Evolutionary conservation across 2,888 invertebrate species (phyloP).

Genomic region (Heliconius erato): DNA sequence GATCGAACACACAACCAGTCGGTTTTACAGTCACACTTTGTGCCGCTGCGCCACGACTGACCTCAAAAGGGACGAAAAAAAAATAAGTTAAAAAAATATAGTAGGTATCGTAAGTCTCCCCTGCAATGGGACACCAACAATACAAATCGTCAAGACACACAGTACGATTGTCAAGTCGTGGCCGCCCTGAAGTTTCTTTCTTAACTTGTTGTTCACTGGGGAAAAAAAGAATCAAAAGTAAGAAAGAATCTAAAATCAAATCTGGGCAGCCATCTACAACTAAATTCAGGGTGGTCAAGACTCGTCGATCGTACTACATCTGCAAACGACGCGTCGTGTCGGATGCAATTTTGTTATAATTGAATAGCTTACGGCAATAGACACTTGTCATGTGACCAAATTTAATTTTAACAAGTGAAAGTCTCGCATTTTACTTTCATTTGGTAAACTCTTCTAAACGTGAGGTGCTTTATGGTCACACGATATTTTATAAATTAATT

Average conservation of each 20-base stretch:
- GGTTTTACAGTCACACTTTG: too few species aligned
- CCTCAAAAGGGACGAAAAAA: too few species aligned
- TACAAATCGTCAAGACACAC: not conserved
- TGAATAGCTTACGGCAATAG: slow-evolving; percentile 12
- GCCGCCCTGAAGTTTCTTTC: not conserved
- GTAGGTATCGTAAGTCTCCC: too few species aligned
- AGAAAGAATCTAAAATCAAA: too few species aligned
- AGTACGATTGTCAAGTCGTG: not conserved
- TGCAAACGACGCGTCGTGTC: not conserved
- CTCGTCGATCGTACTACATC: not conserved
- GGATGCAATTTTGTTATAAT: slow-evolving; percentile 15
- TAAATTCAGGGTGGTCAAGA: not conserved
- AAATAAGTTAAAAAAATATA: too few species aligned
- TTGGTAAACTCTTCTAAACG: slow-evolving; percentile 1
- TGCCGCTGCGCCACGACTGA: too few species aligned
- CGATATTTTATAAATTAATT: not conserved
- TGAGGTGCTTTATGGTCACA: not conserved
- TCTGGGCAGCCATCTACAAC: not conserved
- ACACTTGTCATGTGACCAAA: slow-evolving; percentile 8
- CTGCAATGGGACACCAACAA: not conserved
- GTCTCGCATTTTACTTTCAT: slow-evolving; percentile 1
- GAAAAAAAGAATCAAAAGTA: not conserved
- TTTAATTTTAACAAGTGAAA: slow-evolving; percentile 11
- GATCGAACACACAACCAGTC: too few species aligned
- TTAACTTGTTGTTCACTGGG: not conserved